Evolutionary conservation across 1,140 invertebrate species (phyloP).

Genomic region (Scylla paramamosain): DNA sequence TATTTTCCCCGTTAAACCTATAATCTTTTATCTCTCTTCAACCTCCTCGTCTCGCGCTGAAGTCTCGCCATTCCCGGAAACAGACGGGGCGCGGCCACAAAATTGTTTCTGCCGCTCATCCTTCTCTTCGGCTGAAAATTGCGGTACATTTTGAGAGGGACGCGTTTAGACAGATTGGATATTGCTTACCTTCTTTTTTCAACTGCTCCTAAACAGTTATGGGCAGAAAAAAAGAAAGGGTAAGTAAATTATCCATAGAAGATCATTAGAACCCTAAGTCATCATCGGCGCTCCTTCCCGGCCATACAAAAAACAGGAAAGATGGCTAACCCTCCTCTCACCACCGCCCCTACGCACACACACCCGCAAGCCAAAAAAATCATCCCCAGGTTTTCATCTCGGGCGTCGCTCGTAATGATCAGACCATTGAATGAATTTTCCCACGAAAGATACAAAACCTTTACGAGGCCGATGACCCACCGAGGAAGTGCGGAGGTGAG

Average conservation of each 20-base stretch:
- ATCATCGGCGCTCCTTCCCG: background rate
- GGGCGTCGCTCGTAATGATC: conserved; percentile 33
- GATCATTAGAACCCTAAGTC: background rate
- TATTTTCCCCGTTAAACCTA: conserved; percentile 13
- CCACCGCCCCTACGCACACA: background rate
- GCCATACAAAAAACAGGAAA: background rate
- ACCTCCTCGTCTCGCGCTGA: background rate
- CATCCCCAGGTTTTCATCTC: background rate
- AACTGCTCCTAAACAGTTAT: too few species aligned
- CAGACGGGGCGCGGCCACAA: background rate
- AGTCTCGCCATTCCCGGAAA: background rate
- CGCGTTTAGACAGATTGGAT: background rate
- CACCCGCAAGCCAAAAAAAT: background rate
- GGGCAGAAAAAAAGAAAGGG: background rate
- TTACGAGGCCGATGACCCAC: background rate
- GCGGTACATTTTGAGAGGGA: background rate
- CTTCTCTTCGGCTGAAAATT: background rate
- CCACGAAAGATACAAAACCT: background rate
- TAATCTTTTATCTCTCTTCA: background rate
- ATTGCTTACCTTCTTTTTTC: background rate
- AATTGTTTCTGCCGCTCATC: background rate
- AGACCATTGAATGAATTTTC: background rate
- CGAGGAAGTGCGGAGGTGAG: background rate
- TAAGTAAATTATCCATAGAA: conserved; percentile 18
- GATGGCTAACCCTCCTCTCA: background rate